These are phyloP conservation scores for Beaufortia kweichowensis DNA, from an alignment of 2,113 vertebrate genomes.

Conservation along the genomic window DNA sequence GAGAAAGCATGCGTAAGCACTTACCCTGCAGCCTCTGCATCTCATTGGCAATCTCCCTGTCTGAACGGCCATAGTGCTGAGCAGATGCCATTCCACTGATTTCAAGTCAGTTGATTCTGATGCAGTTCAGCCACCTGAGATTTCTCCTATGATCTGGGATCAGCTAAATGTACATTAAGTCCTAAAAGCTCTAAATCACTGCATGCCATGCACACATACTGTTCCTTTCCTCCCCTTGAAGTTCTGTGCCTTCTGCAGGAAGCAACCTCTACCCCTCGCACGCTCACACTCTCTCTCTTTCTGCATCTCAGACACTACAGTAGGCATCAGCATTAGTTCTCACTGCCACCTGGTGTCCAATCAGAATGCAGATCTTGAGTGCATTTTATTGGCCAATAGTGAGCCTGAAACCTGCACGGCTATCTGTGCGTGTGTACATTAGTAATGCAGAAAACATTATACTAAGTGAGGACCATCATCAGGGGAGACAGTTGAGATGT, in stretches of 20 bases:
- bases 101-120: constrained; percentile 49
- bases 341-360: constrained; percentile 62
- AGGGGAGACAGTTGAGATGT: too few species aligned
- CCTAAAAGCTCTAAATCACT: constrained; percentile 39
- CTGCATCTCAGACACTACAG: constrained; percentile 53
- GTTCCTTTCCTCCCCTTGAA: constrained; percentile 52
- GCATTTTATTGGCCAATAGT: constrained; percentile 49
- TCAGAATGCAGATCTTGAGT: constrained; percentile 29
- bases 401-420: background rate
- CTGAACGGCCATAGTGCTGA: constrained; percentile 69
- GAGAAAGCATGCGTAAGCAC: constrained; percentile 67
- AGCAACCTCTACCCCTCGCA: constrained; percentile 60
- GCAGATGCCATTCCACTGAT: constrained; percentile 82
- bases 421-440: background rate
- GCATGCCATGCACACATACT: constrained; percentile 42
- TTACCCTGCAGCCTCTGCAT: constrained; percentile 97
- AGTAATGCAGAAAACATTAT: background rate
- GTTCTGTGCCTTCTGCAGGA: constrained; percentile 59
- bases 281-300: constrained; percentile 46
- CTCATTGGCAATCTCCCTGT: constrained; percentile 87
- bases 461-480: background rate
- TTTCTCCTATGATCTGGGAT: constrained; percentile 47
- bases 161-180: constrained; percentile 32
- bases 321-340: constrained; percentile 53
- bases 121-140: constrained; percentile 15